phyloP scores from a whole-genome alignment of 1,140 invertebrate species.

The Melanaphis sacchari region DNA sequence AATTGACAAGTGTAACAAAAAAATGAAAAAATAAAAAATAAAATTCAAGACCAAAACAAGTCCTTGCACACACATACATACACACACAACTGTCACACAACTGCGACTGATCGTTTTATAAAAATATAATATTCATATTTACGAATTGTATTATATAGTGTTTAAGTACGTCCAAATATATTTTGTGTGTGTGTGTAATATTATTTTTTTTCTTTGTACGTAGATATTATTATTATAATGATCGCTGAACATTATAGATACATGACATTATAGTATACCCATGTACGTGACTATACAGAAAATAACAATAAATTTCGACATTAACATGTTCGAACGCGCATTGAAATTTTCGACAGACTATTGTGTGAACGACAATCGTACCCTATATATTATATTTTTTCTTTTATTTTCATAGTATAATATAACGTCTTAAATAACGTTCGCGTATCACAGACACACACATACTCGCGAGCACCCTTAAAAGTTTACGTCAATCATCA shows the following conservation, averaged over 20 bases:
- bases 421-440: slow-evolving; percentile 2
- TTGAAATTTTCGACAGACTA: not conserved
- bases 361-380: not conserved
- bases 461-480: not conserved
- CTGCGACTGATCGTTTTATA: not conserved
- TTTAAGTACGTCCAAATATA: not conserved
- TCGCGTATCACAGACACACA: not conserved
- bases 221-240: slow-evolving; percentile 8
- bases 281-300: not conserved
- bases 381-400: not conserved
- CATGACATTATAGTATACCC: not conserved
- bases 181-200: not conserved
- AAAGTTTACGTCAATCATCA: not conserved
- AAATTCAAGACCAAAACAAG: not conserved
- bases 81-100: not conserved
- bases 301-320: slow-evolving; percentile 7
- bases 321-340: not conserved
- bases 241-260: not conserved
- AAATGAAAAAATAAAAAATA: not conserved
- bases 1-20: not conserved
- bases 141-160: not conserved
- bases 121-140: slow-evolving; percentile 7
- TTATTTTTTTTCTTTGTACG: not conserved
- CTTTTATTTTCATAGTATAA: not conserved
- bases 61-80: not conserved